A percentile compares a stretch with the other conserved stretches of the same genome.
Evolutionary conservation across 2,888 invertebrate species (phyloP).

Genomic region (Drosophila flavopinicola): DNA sequence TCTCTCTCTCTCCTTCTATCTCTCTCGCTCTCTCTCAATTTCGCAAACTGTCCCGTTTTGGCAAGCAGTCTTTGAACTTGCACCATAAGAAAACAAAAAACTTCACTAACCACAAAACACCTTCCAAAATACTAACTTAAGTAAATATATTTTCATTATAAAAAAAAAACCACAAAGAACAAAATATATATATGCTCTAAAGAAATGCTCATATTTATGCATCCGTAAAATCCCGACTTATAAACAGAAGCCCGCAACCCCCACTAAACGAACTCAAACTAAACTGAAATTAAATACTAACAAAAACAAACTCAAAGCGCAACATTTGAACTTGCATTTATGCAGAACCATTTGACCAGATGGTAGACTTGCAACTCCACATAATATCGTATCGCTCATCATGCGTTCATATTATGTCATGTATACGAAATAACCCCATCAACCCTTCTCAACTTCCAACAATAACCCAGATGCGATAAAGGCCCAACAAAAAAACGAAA

Average conservation of each 20-base stretch:
- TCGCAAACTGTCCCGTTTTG: conserved; percentile 43
- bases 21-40: conserved; percentile 26
- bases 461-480: conserved; percentile 12
- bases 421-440: conserved; percentile 20
- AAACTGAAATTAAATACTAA: conserved; percentile 54
- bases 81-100: conserved; percentile 55
- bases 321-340: conserved; percentile 81
- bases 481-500: too few relatives aligned
- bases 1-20: conserved; percentile 9
- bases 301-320: conserved; percentile 48
- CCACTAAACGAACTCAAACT: conserved; percentile 49
- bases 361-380: conserved; percentile 84
- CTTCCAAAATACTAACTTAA: conserved; percentile 15
- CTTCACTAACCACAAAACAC: conserved; percentile 30
- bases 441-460: conserved; percentile 32
- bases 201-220: conserved; percentile 43
- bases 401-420: conserved; percentile 82
- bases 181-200: conserved; percentile 34
- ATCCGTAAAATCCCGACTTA: conserved; percentile 68
- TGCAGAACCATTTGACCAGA: conserved; percentile 82
- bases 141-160: conserved; percentile 28
- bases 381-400: conserved; percentile 83
- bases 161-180: conserved; percentile 20
- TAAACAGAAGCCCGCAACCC: conserved; percentile 39
- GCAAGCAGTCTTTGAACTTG: conserved; percentile 74